A percentile compares a stretch with the other conserved stretches of the same genome.
Conservation (phyloP, 2,113 vertebrate genomes). For the Mastomys coucha region DNA sequence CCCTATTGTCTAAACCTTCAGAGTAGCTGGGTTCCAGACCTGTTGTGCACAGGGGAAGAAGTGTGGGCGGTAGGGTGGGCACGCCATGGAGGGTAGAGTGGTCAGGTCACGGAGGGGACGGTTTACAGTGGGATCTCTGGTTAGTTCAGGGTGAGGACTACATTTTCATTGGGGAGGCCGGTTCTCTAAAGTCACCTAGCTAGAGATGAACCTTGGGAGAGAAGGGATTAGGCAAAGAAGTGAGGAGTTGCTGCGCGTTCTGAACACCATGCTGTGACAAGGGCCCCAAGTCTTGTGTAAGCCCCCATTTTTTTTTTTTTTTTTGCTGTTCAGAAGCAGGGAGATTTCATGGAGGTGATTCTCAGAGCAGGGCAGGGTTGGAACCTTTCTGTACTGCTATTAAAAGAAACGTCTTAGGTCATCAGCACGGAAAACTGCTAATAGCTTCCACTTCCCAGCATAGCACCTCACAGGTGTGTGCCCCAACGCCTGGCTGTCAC, state of each 20-base stretch:
- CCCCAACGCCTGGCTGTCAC: not conserved
- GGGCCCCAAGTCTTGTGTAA: not conserved
- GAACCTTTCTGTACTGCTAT: not conserved
- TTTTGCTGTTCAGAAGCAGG: not conserved
- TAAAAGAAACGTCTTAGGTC: not conserved
- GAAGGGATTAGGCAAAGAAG: not conserved
- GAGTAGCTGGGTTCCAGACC: not conserved
- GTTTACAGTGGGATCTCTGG: not conserved
- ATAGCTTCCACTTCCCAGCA: not conserved
- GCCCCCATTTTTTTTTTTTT: not conserved
- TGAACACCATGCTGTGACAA: not conserved
- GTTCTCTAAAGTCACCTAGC: not conserved
- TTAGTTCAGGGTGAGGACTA: not conserved
- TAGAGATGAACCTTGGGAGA: not conserved
- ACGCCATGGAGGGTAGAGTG: no score
- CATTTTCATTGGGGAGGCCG: not conserved
- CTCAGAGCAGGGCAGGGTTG: not conserved
- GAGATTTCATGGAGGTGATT: not conserved
- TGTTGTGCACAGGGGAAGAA: not conserved
- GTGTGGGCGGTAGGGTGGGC: not conserved
- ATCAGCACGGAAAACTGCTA: not conserved
- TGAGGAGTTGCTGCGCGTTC: accelerated
- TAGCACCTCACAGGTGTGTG: not conserved
- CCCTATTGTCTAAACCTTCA: not conserved
- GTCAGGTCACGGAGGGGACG: not conserved